phyloP scores from a whole-genome alignment of 2,113 vertebrate genomes.

The Toxotes jaculatrix region DNA sequence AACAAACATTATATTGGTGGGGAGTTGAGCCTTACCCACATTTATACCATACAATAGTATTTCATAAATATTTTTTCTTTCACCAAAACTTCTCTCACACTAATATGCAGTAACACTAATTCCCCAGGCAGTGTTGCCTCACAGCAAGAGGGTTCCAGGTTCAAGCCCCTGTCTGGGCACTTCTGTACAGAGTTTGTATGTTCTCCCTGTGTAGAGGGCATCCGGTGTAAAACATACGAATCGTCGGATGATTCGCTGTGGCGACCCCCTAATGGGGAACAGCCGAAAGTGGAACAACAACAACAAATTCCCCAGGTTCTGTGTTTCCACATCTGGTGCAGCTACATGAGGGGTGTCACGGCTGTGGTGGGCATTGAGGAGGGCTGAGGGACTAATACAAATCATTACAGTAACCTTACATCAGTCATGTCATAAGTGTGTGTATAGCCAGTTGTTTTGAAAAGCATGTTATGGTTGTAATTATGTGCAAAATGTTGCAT shows the following conservation, averaged over 20 bases:
- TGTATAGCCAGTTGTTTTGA: neutral
- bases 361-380: neutral
- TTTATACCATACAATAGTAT: neutral
- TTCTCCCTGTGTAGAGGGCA: no score
- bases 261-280: no score
- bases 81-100: neutral
- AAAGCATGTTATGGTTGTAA: neutral
- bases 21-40: neutral
- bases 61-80: neutral
- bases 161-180: no score
- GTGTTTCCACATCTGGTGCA: neutral
- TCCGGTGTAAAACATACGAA: no score
- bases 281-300: no score
- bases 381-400: slow-evolving; percentile 15
- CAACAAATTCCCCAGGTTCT: neutral
- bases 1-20: slow-evolving; percentile 9
- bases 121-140: neutral
- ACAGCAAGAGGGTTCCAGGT: no score
- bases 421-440: neutral
- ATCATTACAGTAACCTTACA: slow-evolving; percentile 22
- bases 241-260: no score
- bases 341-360: neutral
- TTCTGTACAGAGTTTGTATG: no score
- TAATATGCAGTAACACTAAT: neutral
- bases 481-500: neutral